Evolutionary conservation across 2,797 vertebrate species (phyloP).

Genomic region (Lates japonicus): DNA sequence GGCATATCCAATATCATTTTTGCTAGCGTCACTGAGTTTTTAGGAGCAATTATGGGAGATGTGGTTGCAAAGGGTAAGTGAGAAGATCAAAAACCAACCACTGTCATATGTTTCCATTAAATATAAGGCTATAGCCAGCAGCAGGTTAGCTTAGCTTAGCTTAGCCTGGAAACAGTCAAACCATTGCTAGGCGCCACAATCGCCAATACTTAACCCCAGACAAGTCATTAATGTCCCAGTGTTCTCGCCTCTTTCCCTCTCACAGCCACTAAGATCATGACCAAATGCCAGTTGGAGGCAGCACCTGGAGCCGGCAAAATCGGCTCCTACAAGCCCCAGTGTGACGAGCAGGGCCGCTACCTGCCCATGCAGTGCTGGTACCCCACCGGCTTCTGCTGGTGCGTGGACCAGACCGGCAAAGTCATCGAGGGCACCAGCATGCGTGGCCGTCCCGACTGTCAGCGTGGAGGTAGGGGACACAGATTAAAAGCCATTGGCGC

Average conservation of each 20-base stretch:
- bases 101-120: background rate
- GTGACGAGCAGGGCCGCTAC: slow-evolving; percentile 91
- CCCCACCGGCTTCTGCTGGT: slow-evolving; percentile 94
- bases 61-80: background rate
- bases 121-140: no score
- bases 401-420: slow-evolving; percentile 88
- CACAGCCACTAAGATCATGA: slow-evolving; percentile 66
- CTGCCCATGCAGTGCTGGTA: slow-evolving; percentile 90
- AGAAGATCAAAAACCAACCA: background rate
- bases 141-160: no score
- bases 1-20: no score
- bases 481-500: background rate
- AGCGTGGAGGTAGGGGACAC: slow-evolving; percentile 45
- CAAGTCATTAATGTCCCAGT: background rate
- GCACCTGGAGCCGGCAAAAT: slow-evolving; percentile 36
- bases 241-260: background rate
- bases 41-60: background rate
- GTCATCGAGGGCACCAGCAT: slow-evolving; percentile 84
- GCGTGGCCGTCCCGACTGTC: slow-evolving; percentile 72
- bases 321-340: slow-evolving; percentile 87
- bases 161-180: background rate
- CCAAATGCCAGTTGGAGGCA: slow-evolving; percentile 88
- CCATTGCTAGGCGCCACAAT: background rate
- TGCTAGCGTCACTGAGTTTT: background rate
- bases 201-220: background rate